A percentile compares a stretch with the other conserved stretches of the same genome.
These are phyloP conservation scores for Aporophyla lueneburgensis DNA, from an alignment of 2,888 invertebrate genomes.

Conservation along the genomic window DNA sequence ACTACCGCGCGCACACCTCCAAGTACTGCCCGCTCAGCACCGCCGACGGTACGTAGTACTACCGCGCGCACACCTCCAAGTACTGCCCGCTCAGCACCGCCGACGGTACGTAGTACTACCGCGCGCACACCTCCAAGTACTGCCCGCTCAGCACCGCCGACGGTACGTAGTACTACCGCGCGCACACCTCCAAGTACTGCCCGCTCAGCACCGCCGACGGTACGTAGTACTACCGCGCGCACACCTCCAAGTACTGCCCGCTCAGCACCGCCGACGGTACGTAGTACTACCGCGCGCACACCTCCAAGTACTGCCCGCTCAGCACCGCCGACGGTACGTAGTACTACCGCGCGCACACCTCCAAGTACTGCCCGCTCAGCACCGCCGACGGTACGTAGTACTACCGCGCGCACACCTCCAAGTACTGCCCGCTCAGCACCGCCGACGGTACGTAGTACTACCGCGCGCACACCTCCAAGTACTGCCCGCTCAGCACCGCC, in stretches of 20 bases:
- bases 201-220: slow-evolving; percentile 89
- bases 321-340: no score
- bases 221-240: no score
- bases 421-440: slow-evolving; percentile 93
- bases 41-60: no score
- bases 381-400: no score
- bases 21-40: slow-evolving; percentile 93
- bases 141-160: slow-evolving; percentile 91
- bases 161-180: no score
- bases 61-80: slow-evolving; percentile 94
- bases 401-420: slow-evolving; percentile 95
- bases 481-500: slow-evolving; percentile 92
- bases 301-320: slow-evolving; percentile 94
- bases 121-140: slow-evolving; percentile 95
- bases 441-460: no score
- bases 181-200: slow-evolving; percentile 95
- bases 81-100: slow-evolving; percentile 92
- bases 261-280: slow-evolving; percentile 83
- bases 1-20: slow-evolving; percentile 94
- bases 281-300: no score
- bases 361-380: slow-evolving; percentile 93
- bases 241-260: slow-evolving; percentile 95
- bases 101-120: no score
- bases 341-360: slow-evolving; percentile 95
- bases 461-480: slow-evolving; percentile 95